Conservation (phyloP, 2,113 vertebrate species). For the Caretta caretta region DNA sequence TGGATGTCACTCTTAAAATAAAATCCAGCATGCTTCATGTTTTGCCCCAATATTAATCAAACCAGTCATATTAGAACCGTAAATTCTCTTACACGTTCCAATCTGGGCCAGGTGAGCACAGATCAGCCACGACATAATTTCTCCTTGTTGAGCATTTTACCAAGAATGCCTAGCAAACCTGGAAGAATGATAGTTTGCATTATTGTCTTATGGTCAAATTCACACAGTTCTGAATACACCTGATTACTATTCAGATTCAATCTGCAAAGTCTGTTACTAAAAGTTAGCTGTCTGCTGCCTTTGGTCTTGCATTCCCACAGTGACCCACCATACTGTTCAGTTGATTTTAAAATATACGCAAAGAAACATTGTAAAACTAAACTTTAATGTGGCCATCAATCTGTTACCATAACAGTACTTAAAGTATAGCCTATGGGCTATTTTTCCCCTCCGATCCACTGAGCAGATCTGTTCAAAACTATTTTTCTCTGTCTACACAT, state of each 20-base stretch:
- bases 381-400: not conserved
- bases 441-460: not conserved
- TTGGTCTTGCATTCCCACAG: not conserved
- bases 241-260: not conserved
- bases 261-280: not conserved
- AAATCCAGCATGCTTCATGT: not conserved
- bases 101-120: fast-evolving
- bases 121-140: not conserved
- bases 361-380: not conserved
- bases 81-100: fast-evolving
- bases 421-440: not conserved
- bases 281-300: not conserved
- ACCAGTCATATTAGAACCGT: fast-evolving
- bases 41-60: not conserved
- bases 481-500: not conserved
- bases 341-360: not conserved
- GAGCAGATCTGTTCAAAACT: not conserved
- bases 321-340: not conserved
- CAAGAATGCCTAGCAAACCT: not conserved
- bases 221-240: not conserved
- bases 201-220: not conserved
- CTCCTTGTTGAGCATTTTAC: not conserved
- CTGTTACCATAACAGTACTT: not conserved
- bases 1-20: not conserved
- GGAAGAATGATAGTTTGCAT: not conserved